Percentiles rank a stretch among this genome's conserved stretches.
Conservation (phyloP, 2,113 vertebrate genomes). For the Daphoenositta chrysoptera region DNA sequence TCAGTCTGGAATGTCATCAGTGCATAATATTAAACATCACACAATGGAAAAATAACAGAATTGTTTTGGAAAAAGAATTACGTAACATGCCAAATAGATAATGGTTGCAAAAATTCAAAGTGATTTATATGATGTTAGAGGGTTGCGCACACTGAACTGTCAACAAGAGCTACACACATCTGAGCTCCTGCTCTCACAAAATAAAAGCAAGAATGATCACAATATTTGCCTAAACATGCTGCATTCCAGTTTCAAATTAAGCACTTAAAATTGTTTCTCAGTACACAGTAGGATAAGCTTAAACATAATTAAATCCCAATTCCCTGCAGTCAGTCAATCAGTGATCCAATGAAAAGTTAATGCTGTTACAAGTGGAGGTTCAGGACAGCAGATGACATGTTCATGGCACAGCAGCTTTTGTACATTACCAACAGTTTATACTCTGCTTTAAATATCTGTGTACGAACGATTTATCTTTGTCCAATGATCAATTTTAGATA, state of each 20-base stretch:
- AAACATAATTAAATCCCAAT: not conserved
- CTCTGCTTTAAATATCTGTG: not conserved
- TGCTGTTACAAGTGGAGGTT: not conserved
- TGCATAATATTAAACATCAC: not conserved
- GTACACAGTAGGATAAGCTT: not conserved
- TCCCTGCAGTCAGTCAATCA: not conserved
- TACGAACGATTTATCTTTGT: not conserved
- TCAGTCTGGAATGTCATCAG: not conserved
- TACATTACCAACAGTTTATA: not conserved
- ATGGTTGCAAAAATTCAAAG: not conserved
- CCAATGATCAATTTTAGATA: not conserved
- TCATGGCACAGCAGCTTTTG: not conserved
- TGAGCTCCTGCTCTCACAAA: not conserved
- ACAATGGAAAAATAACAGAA: constrained; percentile 13
- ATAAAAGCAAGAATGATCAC: not conserved
- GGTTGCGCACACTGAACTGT: not conserved
- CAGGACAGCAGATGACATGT: not conserved
- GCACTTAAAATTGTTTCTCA: not conserved
- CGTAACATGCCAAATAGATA: not conserved
- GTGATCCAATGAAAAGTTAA: not conserved
- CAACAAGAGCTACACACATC: not conserved
- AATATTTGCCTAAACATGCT: constrained; percentile 21
- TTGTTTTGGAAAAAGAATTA: not conserved
- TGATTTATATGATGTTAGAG: not conserved
- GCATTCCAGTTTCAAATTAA: not conserved